These are phyloP conservation scores for Lasiurus borealis DNA, from an alignment of 2,113 vertebrate species.

Conservation along the genomic window DNA sequence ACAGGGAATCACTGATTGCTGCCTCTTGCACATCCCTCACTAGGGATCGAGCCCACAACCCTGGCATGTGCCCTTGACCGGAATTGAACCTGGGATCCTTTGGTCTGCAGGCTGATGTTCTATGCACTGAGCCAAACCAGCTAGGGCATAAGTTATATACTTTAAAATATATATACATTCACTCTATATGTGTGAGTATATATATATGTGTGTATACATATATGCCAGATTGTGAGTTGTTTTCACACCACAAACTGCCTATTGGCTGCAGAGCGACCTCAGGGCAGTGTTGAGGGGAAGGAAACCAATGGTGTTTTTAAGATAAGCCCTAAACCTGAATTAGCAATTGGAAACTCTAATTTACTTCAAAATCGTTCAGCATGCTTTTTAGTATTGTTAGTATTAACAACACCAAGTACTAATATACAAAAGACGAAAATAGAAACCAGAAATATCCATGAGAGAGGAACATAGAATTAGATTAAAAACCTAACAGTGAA, in stretches of 20 bases:
- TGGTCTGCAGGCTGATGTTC: no score
- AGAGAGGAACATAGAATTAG: no score
- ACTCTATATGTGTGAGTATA: background rate
- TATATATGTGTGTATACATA: background rate
- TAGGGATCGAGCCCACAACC: no score
- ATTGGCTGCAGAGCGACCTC: background rate
- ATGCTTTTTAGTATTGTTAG: background rate
- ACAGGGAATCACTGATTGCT: no score
- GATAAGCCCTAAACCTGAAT: background rate
- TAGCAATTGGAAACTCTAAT: constrained; percentile 43
- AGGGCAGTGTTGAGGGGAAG: background rate
- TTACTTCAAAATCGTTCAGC: constrained; percentile 16
- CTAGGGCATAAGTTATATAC: no score
- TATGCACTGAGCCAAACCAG: no score
- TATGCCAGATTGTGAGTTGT: background rate
- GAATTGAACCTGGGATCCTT: no score
- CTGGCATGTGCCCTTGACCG: no score
- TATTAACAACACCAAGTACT: constrained; percentile 13
- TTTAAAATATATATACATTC: background rate
- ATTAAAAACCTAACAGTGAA: no score
- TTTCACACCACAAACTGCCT: constrained; percentile 3
- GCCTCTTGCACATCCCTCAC: no score
- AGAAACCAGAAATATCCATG: no score
- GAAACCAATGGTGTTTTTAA: constrained; percentile 37
- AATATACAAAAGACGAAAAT: no score